Evolutionary conservation across 2,797 vertebrate genomes (phyloP).

Genomic region (Macroramphosus scolopax): DNA sequence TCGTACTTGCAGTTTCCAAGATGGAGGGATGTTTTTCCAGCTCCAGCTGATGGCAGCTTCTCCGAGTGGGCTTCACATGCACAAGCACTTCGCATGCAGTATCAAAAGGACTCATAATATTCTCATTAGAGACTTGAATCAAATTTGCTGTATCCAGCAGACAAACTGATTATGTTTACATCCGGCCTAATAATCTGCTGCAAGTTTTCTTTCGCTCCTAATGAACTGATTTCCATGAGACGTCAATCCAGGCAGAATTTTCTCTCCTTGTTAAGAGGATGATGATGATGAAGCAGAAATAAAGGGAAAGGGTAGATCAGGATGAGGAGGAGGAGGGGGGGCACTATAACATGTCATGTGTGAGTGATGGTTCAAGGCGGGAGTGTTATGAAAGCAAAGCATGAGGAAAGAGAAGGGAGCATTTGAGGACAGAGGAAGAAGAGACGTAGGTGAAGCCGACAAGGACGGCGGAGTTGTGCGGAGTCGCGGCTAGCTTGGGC

Average conservation of each 20-base stretch:
- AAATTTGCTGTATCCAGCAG: constrained; percentile 20
- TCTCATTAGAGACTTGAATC: constrained; percentile 29
- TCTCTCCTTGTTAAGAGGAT: background rate
- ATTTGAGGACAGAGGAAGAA: constrained; percentile 15
- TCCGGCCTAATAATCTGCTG: constrained; percentile 13
- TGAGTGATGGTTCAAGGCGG: no score
- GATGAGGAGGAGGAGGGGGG: constrained; percentile 10
- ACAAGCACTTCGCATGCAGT: constrained; percentile 5
- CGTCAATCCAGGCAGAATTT: constrained; percentile 11
- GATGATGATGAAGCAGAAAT: background rate
- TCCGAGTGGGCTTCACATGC: background rate
- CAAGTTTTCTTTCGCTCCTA: constrained; percentile 28
- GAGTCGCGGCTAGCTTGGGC: constrained; percentile 1
- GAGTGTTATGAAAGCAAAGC: background rate
- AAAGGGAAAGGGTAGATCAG: constrained; percentile 8
- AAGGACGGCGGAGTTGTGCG: background rate
- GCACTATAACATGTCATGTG: no score
- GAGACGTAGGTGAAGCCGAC: constrained; percentile 3
- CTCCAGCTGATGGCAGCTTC: background rate
- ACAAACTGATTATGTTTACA: constrained; percentile 23
- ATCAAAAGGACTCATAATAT: constrained; percentile 24
- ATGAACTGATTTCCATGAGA: constrained; percentile 28
- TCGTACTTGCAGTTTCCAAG: constrained; percentile 13
- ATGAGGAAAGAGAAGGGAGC: background rate
- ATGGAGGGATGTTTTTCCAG: constrained; percentile 1